Evolutionary conservation across 2,797 vertebrate species (phyloP).

Genomic region (Coregonus ussuriensis): DNA sequence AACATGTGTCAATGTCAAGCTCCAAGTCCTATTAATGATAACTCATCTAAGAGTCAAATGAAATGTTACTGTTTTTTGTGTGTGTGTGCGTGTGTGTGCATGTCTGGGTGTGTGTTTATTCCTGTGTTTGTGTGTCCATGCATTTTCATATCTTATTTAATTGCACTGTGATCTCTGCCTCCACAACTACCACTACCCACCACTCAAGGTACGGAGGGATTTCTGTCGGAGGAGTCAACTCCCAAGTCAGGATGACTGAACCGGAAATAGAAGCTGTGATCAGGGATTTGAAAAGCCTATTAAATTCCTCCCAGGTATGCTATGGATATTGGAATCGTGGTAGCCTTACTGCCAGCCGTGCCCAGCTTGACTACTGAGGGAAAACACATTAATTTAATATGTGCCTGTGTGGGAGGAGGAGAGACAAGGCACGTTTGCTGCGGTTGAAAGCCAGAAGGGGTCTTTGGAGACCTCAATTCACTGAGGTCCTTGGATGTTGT

Average conservation of each 20-base stretch:
- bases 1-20: no score
- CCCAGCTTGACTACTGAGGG: conserved; percentile 11
- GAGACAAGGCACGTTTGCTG: background rate
- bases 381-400: background rate
- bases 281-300: conserved; percentile 56
- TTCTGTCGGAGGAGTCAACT: conserved; percentile 77
- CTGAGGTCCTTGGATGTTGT: conserved; percentile 22
- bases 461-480: background rate
- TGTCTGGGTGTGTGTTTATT: background rate
- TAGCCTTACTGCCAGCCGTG: background rate
- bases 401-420: background rate
- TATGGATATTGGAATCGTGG: background rate
- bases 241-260: conserved; percentile 71
- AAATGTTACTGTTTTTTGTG: background rate
- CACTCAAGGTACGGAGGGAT: conserved; percentile 74
- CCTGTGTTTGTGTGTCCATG: background rate
- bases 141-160: background rate
- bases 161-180: background rate
- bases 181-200: background rate
- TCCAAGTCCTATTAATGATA: background rate
- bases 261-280: conserved; percentile 53
- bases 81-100: background rate
- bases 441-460: background rate
- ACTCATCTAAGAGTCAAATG: background rate
- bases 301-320: conserved; percentile 65